Base-by-base conservation (phyloP, 2,888 invertebrate species). In the Keiferia lycopersicella region DNA sequence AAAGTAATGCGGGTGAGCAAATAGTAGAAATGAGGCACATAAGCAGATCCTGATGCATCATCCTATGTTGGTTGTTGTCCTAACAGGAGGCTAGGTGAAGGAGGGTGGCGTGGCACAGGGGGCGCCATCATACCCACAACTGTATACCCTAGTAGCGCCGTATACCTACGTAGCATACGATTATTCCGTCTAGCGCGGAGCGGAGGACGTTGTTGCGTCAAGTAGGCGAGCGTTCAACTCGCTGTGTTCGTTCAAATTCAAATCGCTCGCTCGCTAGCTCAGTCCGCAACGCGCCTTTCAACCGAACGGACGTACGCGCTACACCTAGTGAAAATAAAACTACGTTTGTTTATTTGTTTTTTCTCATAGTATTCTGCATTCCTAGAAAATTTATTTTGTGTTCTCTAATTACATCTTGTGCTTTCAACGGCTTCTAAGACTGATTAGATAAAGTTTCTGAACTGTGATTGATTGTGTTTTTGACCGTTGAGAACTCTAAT, bases 141-240 rank as follows among this genome's bases (percentile, higher is more conserved):
- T 68, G 65, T 67, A 77, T 53, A 73, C 71, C 72, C 73, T 72
- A 73, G 71, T 72, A 72, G 71, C 71, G 71, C 69, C 73, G 26
- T 56, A 56, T 56, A 53, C 22, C 65, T 67, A 65, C 61, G 68
- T 56, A 63, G 48, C 41, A 73, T 80, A 86, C 86, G 85, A 86
- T 87, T 88, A 86, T 87, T 85, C 87, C 84, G 88, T 89, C 88
- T 87, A 82, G 83, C 81, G 81, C 84, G 62, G 81, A 80, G 83
- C 61, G 64, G 64, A 64, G 82, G 82, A 81, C 80, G 69, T 80
- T 56, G 69, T 80, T 78, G 82, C 84, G 81, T 81, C 78, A 75
- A 77, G 74, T 64, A 64, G 63, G 26, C 75, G 71, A 71, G 62
- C 39, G 64, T 65, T 62, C 68, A 66, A 64, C 65, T 68, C 70